Evolutionary conservation across 2,797 vertebrate species (phyloP), one percentile per base, ranked within the genome.

Genomic region (Macrochelys suwanniensis): DNA sequence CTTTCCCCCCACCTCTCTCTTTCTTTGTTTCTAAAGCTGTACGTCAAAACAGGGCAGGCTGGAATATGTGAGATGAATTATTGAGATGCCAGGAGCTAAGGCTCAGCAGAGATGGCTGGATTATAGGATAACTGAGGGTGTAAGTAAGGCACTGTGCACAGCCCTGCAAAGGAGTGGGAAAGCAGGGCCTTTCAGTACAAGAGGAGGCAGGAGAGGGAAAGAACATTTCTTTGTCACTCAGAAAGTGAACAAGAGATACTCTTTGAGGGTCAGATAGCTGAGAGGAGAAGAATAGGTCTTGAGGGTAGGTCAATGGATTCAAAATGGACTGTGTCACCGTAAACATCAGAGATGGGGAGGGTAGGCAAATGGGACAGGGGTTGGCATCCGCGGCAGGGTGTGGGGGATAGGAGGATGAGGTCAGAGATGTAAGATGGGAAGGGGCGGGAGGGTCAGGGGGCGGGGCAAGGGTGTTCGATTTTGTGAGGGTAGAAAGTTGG

Each of bases 121-220:
- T 96, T 96, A 93, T 0, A 95, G 93, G 85, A 89, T 88, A 96
- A 86, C 19, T 33, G 94, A 89, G 61, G 33, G 57, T 92, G 33
- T 49, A 15, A 57, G 0, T 82, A 95, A 89, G 28, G 92, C 91
- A 97, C 6, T 5, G 5, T 92, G 82, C 4, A 45, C 17, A 81
- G 53, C 49, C 68, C 81, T 61, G 84, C 37, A 93, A 88, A 80
- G 25, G 33, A 80, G 79, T 87, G 50, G 92, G 79, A 96, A 89
- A 96, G 81, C 71, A 79, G 79, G 59, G 93, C 11, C 25, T 68
- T 90, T 89, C 56, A 86, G 23, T 89, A 79, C 84, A 89, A 84
- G 79, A 45, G 47, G 93, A 92, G 51, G 47, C 28, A 61, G 13
- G 49, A 23, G 49, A 57, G 82, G 56, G 47, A 78, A 93, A 21